Evolutionary conservation across 2,113 vertebrate genomes (phyloP).

Genomic region (Urocitellus parryii): DNA sequence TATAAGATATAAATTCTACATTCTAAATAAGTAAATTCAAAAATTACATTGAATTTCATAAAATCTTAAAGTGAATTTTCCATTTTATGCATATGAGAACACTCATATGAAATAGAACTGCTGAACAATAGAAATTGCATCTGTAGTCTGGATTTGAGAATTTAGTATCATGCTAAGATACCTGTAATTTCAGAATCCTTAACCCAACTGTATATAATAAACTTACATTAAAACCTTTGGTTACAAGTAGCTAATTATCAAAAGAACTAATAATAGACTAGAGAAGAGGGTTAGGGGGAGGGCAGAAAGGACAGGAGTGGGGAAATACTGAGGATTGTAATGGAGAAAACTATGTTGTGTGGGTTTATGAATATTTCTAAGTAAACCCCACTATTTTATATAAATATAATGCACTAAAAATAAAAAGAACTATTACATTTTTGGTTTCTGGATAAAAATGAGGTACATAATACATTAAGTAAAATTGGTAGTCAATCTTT

Average conservation of each 20-base stretch:
- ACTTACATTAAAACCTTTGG: not conserved
- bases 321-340: too few species aligned
- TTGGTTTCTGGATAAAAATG: constrained; percentile 10
- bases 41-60: not conserved
- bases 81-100: not conserved
- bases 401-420: too few species aligned
- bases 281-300: too few species aligned
- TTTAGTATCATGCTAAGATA: not conserved
- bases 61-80: not conserved
- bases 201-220: not conserved
- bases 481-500: not conserved
- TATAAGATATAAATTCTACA: not conserved
- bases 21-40: constrained; percentile 1
- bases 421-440: not conserved
- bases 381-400: too few species aligned
- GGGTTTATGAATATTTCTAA: too few species aligned
- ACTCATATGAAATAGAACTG: not conserved
- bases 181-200: not conserved
- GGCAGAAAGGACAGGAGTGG: too few species aligned
- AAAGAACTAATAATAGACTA: not conserved
- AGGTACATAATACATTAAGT: not conserved
- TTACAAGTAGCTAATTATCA: not conserved
- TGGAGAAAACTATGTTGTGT: too few species aligned
- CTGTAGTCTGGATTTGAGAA: not conserved
- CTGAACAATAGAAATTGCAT: not conserved